Evolutionary conservation across 2,888 invertebrate species (phyloP).

Genomic region (Drosophila merina): DNA sequence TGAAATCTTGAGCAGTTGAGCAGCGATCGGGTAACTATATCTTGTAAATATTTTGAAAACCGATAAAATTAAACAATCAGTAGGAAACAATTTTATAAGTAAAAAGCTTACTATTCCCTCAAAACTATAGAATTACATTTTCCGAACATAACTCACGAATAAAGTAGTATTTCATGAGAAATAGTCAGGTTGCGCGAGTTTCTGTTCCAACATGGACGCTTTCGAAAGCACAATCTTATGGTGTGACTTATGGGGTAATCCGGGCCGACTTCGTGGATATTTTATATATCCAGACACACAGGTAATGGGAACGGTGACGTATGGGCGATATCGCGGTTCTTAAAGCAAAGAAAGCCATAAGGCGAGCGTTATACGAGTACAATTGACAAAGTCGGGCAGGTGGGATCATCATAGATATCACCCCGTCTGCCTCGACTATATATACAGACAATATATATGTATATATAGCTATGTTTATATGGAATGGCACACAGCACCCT

Average conservation of each 20-base stretch:
- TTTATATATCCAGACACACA: neutral
- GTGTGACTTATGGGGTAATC: conserved; percentile 29
- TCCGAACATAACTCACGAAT: no score
- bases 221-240: conserved; percentile 2
- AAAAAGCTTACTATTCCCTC: no score
- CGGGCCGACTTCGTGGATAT: neutral
- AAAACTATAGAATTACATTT: no score
- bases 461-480: neutral
- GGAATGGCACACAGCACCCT: conserved; percentile 7
- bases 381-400: conserved; percentile 11
- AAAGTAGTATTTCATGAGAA: neutral
- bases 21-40: neutral
- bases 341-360: neutral
- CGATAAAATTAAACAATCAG: no score
- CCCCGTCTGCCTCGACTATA: neutral
- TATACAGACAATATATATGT: neutral
- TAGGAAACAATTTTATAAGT: no score
- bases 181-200: neutral
- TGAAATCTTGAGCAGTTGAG: no score
- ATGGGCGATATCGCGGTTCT: conserved; percentile 16
- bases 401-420: conserved; percentile 21
- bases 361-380: conserved; percentile 16
- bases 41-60: neutral
- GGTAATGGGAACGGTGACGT: conserved; percentile 31
- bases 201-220: neutral